A percentile compares a stretch with the other conserved stretches of the same genome.
Evolutionary conservation across 2,113 vertebrate species (phyloP).

Genomic region (Nerophis ophidion): DNA sequence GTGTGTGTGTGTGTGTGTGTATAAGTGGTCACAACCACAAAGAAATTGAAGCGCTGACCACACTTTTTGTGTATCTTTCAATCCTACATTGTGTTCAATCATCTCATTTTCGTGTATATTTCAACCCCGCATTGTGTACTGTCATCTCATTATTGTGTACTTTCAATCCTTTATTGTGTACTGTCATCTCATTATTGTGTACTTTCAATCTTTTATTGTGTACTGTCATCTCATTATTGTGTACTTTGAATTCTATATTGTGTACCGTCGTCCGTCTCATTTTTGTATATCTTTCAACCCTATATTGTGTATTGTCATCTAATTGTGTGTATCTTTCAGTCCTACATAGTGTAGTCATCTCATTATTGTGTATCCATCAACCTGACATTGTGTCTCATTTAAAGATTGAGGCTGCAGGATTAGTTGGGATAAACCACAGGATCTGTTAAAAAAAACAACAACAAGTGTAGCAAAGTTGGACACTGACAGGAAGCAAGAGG

Average conservation of each 20-base stretch:
- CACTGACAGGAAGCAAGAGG: constrained; percentile 25
- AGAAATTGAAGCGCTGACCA: constrained; percentile 64
- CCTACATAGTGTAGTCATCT: constrained; percentile 26
- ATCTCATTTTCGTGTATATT: no score
- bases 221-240: constrained; percentile 40
- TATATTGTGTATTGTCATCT: constrained; percentile 10
- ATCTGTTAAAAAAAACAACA: constrained; percentile 33
- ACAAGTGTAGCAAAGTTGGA: constrained; percentile 20
- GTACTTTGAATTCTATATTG: constrained; percentile 60
- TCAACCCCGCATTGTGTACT: no score
- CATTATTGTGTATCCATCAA: constrained; percentile 64
- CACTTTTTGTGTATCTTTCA: constrained; percentile 67
- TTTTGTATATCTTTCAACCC: constrained; percentile 68
- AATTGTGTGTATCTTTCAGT: constrained; percentile 57
- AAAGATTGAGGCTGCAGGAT: constrained; percentile 57
- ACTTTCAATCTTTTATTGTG: constrained; percentile 54
- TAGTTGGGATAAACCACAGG: constrained; percentile 54
- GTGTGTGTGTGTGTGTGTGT: constrained; percentile 41
- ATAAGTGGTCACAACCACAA: constrained; percentile 42
- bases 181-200: constrained; percentile 44
- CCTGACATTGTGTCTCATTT: constrained; percentile 64
- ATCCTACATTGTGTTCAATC: constrained; percentile 34
- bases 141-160: constrained; percentile 50
- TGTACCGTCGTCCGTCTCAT: background rate
- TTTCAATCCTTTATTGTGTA: constrained; percentile 46